Evolutionary conservation across 2,797 vertebrate genomes (phyloP).

Genomic region (Serranus cabrilla): DNA sequence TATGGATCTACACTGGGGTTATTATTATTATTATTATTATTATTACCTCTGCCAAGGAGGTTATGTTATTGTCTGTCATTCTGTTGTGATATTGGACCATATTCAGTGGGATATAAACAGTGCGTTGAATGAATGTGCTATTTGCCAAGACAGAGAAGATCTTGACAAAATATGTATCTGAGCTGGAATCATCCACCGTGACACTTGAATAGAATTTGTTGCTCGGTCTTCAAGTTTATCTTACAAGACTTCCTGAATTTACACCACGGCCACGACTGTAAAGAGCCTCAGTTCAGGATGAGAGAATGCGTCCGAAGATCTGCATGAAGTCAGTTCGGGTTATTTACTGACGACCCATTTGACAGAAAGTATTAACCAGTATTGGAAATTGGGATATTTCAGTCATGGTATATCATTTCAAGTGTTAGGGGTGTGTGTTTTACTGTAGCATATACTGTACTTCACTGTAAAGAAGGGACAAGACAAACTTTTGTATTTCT

Average conservation of each 20-base stretch:
- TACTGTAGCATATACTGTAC: slow-evolving; percentile 74
- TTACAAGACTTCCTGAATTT: background rate
- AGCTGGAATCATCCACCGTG: slow-evolving; percentile 26
- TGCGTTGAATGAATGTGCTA: slow-evolving; percentile 21
- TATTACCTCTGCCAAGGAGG: slow-evolving; percentile 38
- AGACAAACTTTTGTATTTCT: slow-evolving; percentile 77
- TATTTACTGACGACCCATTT: slow-evolving; percentile 18
- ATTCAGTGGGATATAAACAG: slow-evolving; percentile 24
- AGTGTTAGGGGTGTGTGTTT: slow-evolving; percentile 50
- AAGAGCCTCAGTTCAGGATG: slow-evolving; percentile 20
- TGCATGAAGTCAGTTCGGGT: slow-evolving; percentile 65
- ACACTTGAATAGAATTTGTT: slow-evolving; percentile 42
- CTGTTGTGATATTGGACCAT: slow-evolving; percentile 38
- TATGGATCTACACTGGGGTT: slow-evolving; percentile 39
- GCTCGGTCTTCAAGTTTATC: slow-evolving; percentile 26
- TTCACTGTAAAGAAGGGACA: slow-evolving; percentile 73
- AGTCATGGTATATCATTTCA: slow-evolving; percentile 61
- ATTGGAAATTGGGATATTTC: slow-evolving; percentile 30
- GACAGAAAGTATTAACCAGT: slow-evolving; percentile 49
- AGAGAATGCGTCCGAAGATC: slow-evolving; percentile 21
- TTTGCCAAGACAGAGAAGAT: slow-evolving; percentile 27
- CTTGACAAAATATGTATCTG: slow-evolving; percentile 16
- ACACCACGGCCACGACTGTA: slow-evolving; percentile 1
- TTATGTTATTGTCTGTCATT: slow-evolving; percentile 15
- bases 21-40: slow-evolving; percentile 29